Evolutionary conservation across 1,140 invertebrate species (phyloP), one percentile per base, ranked within the genome.

Genomic region (Megalopta genalis): DNA sequence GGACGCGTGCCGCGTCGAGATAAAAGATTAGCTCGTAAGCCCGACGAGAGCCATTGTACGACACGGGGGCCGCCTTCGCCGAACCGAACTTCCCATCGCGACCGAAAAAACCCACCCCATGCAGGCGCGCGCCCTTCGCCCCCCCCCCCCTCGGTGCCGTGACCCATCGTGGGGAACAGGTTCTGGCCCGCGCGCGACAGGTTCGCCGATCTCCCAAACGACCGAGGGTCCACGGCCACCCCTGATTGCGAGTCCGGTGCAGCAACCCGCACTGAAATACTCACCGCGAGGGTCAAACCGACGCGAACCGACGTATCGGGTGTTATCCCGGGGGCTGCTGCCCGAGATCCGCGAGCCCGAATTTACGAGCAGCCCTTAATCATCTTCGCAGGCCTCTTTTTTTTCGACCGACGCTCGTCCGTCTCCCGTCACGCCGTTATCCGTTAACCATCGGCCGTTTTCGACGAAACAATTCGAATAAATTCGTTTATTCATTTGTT

Each of bases 1-100:
- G 83, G 89, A 84, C 90, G 90, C 90, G 90, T 92, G 90, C 90
- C 89, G 85, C 86, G 86, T 86, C 87, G 87, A 88, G 86, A 90
- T 91, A 89, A 92, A 91, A 90, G 88, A 91, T 90, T 90, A 90
- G 84, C 88, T 84, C 77, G 81, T 84, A 81, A 77, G 71, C 77
- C 73, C 79, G 72, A 76, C 59, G 72, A 83, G 73, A 62, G 77
- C 82, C 84, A 89, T 90, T 90, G 87, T 91, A 76, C 77, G 71
- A 68, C 76, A 73, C 70, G 71, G 73, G 73, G 73, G 77, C 70
- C 52, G 82, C 46, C 46, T 63, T 75, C 66, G 27, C 25, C 42
- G 42, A 52, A 46, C 46, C n/a, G 39, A 64, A 77, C 68, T 77
- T 77, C 68, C 68, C 59, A 77, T 71, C 68, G 12, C 21, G 7